Conservation (phyloP, 2,113 vertebrate species). For the Callaeas wilsoni region DNA sequence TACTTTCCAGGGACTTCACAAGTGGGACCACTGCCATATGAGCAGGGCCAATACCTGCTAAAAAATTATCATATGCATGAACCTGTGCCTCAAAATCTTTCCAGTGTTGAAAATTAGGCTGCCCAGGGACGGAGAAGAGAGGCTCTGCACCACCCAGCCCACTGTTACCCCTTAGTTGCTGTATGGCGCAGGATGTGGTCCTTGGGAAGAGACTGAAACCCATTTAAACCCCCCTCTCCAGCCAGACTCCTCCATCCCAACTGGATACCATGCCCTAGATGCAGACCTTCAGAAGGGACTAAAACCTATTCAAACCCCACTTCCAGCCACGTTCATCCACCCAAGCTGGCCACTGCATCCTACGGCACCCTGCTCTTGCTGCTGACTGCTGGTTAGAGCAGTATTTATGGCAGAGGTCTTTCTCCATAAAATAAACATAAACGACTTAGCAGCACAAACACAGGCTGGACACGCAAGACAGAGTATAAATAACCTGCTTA, state of each 20-base stretch:
- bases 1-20: not conserved
- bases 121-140: not conserved
- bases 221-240: not conserved
- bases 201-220: not conserved
- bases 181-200: fast-evolving
- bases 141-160: not conserved
- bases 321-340: not conserved
- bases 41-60: not conserved
- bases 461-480: not conserved
- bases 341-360: not conserved
- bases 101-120: not conserved
- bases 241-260: not conserved
- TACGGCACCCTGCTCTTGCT: not conserved
- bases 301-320: not conserved
- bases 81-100: not conserved
- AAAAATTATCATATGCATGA: not conserved
- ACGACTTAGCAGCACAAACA: conserved; percentile 9
- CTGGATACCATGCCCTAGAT: not conserved
- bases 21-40: not conserved
- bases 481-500: conserved; percentile 56
- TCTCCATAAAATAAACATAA: conserved; percentile 36
- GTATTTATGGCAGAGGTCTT: not conserved
- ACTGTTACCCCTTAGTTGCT: not conserved
- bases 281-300: fast-evolving
- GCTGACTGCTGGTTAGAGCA: not conserved